phyloP scores from a whole-genome alignment of 1,140 invertebrate genomes.

The Drosophila insularis region DNA sequence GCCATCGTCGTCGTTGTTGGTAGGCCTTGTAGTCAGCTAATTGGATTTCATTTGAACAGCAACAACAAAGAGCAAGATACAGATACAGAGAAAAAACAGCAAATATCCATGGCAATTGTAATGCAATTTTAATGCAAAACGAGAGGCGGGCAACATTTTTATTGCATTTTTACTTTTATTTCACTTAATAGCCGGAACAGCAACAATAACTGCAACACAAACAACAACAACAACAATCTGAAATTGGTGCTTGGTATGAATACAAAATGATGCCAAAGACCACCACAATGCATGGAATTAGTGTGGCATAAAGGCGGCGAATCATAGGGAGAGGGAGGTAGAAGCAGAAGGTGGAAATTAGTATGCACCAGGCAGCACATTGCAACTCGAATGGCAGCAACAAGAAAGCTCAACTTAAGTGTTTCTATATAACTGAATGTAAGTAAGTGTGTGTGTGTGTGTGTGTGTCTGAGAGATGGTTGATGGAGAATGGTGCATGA shows the following conservation, averaged over 20 bases:
- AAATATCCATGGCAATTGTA: constrained; percentile 71
- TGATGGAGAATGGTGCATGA: constrained; percentile 9
- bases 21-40: constrained; percentile 77
- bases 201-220: constrained; percentile 50
- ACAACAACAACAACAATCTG: constrained; percentile 46
- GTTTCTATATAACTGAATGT: constrained; percentile 18
- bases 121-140: constrained; percentile 82
- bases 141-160: constrained; percentile 72
- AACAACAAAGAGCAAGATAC: constrained; percentile 60
- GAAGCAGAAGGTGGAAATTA: constrained; percentile 50
- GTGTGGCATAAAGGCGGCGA: not conserved
- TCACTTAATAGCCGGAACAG: constrained; percentile 70
- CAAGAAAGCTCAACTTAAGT: constrained; percentile 52
- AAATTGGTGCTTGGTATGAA: constrained; percentile 82
- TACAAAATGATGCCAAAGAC: constrained; percentile 74
- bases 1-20: constrained; percentile 33
- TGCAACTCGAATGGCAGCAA: constrained; percentile 48
- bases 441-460: not conserved
- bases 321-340: not conserved
- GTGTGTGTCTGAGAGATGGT: not conserved
- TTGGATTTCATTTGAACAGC: constrained; percentile 80
- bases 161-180: constrained; percentile 80
- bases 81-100: constrained; percentile 37
- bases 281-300: constrained; percentile 59
- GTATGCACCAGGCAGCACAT: constrained; percentile 66